Conservation (phyloP, 2,888 invertebrate genomes). For the Agrochola macilenta region DNA sequence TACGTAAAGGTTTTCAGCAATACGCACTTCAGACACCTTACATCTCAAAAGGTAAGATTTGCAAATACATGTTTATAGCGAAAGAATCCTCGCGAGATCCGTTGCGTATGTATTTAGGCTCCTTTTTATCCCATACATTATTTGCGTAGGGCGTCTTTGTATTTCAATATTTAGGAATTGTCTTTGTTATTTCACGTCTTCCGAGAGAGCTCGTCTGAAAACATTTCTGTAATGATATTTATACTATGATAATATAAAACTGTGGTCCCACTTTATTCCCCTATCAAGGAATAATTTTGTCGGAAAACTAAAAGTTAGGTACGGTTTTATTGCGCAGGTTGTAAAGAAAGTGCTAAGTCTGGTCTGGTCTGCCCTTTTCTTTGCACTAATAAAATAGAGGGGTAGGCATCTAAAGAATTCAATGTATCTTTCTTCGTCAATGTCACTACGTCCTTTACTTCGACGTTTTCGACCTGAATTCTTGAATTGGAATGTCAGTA, state of each 20-base stretch:
- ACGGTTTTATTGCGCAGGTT: constrained; percentile 58
- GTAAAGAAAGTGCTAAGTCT: constrained; percentile 61
- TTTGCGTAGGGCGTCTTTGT: constrained; percentile 64
- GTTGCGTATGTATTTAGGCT: constrained; percentile 63
- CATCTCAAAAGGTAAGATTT: constrained; percentile 64
- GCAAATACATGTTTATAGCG: constrained; percentile 67
- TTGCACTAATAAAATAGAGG: constrained; percentile 56
- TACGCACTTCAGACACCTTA: constrained; percentile 56
- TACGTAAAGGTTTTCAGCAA: constrained; percentile 62
- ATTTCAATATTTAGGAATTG: constrained; percentile 62
- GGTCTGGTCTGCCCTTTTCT: constrained; percentile 53
- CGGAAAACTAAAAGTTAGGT: constrained; percentile 44
- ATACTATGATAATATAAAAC: constrained; percentile 42
- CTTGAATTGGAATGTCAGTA: constrained; percentile 46
- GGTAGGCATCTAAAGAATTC: constrained; percentile 53
- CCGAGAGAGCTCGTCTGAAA: constrained; percentile 13
- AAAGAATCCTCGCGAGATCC: constrained; percentile 54
- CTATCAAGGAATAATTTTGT: constrained; percentile 47
- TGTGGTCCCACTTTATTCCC: constrained; percentile 30
- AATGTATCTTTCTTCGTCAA: constrained; percentile 65
- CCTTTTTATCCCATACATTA: constrained; percentile 63
- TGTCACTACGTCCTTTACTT: constrained; percentile 52
- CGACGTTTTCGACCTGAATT: constrained; percentile 30
- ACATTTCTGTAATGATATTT: constrained; percentile 52
- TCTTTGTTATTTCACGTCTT: constrained; percentile 58